Percentiles rank a stretch among this genome's conserved stretches.
Conservation (phyloP, 1,140 invertebrate genomes). For the Trachymyrmex cornetzi region DNA sequence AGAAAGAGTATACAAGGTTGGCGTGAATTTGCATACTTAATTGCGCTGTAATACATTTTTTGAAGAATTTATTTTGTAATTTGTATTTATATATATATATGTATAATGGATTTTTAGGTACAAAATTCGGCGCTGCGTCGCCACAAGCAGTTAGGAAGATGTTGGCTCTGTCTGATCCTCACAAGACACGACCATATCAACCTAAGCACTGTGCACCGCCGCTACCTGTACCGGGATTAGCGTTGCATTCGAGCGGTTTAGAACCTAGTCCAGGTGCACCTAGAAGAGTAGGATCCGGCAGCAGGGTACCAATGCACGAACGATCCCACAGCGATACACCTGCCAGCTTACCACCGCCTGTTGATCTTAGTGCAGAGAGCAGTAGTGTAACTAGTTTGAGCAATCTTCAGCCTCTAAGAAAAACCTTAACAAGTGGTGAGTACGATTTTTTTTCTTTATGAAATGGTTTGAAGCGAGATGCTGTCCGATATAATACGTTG, state of each 20-base stretch:
- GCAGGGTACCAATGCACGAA: constrained; percentile 91
- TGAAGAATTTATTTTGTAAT: background rate
- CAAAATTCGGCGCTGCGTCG: constrained; percentile 95
- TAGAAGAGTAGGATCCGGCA: constrained; percentile 89
- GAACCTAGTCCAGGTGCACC: constrained; percentile 90
- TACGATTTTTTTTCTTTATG: constrained; percentile 66
- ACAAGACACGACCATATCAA: constrained; percentile 95
- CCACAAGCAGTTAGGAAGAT: constrained; percentile 98
- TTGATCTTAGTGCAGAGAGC: constrained; percentile 97
- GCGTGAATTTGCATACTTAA: background rate
- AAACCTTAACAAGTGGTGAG: constrained; percentile 94
- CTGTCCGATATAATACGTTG: constrained; percentile 51
- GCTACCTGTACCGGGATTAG: constrained; percentile 86
- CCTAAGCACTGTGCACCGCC: constrained; percentile 89
- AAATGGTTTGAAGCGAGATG: constrained; percentile 74
- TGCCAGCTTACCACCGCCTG: constrained; percentile 92
- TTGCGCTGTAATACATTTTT: background rate
- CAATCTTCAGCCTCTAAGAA: constrained; percentile 93
- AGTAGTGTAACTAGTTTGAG: constrained; percentile 97
- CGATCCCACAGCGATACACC: constrained; percentile 96
- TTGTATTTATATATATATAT: background rate
- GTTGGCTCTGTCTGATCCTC: constrained; percentile 94
- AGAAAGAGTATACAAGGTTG: constrained; percentile 87
- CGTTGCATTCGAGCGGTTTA: constrained; percentile 85
- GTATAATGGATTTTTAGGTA: constrained; percentile 80